Evolutionary conservation across 1,140 invertebrate genomes (phyloP).

Genomic region (Drosophila equinoxialis): DNA sequence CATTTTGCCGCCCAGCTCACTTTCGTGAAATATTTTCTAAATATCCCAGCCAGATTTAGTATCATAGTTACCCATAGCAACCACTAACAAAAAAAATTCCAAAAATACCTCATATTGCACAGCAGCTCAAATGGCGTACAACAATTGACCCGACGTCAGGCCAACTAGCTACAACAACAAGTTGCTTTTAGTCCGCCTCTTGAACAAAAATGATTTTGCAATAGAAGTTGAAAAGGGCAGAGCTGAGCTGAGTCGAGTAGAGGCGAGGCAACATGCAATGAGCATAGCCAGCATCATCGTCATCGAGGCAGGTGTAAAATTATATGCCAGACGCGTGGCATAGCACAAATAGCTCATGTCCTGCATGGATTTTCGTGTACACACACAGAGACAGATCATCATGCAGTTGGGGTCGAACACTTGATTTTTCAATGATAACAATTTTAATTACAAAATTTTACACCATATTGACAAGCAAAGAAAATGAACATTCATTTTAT

Average conservation of each 20-base stretch:
- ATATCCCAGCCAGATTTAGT: conserved; percentile 34
- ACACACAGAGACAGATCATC: conserved; percentile 14
- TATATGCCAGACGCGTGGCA: conserved; percentile 65
- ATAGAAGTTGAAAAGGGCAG: neutral
- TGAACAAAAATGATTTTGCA: conserved; percentile 31
- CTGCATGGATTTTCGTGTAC: conserved; percentile 52
- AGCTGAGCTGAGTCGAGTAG: neutral
- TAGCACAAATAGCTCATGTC: conserved; percentile 57
- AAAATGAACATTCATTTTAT: conserved; percentile 17
- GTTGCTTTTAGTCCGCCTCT: conserved; percentile 14
- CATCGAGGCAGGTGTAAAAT: conserved; percentile 70
- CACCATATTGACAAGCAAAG: conserved; percentile 44
- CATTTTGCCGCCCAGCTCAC: too few species aligned
- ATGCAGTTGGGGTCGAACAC: conserved; percentile 18
- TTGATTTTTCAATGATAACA: conserved; percentile 61
- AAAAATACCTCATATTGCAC: conserved; percentile 50
- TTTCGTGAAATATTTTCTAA: neutral
- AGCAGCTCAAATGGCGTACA: conserved; percentile 41
- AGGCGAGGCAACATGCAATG: neutral
- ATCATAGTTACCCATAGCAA: conserved; percentile 24
- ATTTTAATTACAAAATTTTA: conserved; percentile 71
- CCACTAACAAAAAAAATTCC: conserved; percentile 30
- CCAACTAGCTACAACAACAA: neutral
- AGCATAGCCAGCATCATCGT: conserved; percentile 8
- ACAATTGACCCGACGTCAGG: conserved; percentile 52